Conservation (phyloP, 2,113 vertebrate species). For the Henicopernis longicauda region DNA sequence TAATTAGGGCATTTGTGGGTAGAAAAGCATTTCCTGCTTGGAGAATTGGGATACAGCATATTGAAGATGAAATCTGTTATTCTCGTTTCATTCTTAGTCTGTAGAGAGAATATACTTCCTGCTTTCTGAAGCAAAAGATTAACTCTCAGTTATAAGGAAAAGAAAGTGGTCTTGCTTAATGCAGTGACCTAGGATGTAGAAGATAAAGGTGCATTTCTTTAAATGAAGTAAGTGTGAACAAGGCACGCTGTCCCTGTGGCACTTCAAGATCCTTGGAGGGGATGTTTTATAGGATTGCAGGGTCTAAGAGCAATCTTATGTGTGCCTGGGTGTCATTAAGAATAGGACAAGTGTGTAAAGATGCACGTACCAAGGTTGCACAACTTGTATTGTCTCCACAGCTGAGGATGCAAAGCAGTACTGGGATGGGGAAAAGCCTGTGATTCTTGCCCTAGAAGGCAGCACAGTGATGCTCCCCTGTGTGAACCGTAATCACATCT, state of each 20-base stretch:
- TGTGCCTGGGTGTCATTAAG: neutral
- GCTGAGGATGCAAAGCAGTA: slow-evolving; percentile 68
- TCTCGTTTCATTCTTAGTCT: neutral
- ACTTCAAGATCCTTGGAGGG: neutral
- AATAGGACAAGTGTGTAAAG: neutral
- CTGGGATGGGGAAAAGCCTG: slow-evolving; percentile 92
- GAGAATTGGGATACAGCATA: neutral
- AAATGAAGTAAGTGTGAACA: neutral
- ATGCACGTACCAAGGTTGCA: too few relatives aligned
- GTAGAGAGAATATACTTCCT: neutral
- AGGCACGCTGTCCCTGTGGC: neutral
- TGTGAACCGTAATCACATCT: slow-evolving; percentile 82
- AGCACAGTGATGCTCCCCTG: slow-evolving; percentile 81
- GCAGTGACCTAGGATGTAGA: neutral
- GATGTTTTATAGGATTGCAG: neutral
- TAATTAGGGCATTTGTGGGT: slow-evolving; percentile 35
- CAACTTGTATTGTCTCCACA: neutral
- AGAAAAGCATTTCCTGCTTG: slow-evolving; percentile 52
- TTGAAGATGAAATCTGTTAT: neutral
- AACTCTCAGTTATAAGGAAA: neutral
- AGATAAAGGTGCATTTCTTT: neutral
- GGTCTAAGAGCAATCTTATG: neutral
- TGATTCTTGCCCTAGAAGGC: slow-evolving; percentile 76
- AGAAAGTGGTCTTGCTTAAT: neutral
- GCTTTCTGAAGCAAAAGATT: neutral